phyloP scores from a whole-genome alignment of 2,888 invertebrate species.

The Limnephilus marmoratus region DNA sequence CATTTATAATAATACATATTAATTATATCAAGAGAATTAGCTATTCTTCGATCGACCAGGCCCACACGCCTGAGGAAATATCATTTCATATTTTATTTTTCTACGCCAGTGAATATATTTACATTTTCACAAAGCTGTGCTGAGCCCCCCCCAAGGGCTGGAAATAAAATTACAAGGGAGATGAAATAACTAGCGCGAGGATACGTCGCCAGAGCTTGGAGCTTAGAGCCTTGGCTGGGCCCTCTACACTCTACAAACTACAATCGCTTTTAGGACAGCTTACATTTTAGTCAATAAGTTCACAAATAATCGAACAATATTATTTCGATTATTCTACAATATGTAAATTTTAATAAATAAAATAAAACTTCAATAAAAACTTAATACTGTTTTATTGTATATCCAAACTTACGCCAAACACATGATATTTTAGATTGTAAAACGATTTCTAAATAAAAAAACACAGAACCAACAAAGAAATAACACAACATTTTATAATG shows the following conservation, averaged over 20 bases:
- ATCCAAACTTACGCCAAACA: neutral
- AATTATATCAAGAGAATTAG: conserved; percentile 60
- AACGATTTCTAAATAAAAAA: neutral
- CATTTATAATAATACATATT: conserved; percentile 48
- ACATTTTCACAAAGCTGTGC: conserved; percentile 58
- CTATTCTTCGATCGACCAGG: conserved; percentile 66
- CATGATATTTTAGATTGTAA: neutral
- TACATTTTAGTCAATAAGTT: conserved; percentile 57
- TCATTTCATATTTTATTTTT: conserved; percentile 65
- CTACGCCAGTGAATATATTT: conserved; percentile 59
- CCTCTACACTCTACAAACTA: conserved; percentile 52
- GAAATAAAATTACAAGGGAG: conserved; percentile 39
- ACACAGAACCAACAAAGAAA: neutral
- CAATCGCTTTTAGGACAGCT: conserved; percentile 65
- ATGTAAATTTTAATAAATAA: conserved; percentile 64
- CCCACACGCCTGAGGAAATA: conserved; percentile 62
- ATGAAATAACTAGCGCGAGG: conserved; percentile 23
- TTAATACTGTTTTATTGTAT: conserved; percentile 33
- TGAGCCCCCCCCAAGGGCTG: conserved; percentile 44
- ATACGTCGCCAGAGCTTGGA: conserved; percentile 59
- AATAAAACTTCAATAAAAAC: conserved; percentile 53
- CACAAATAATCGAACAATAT: conserved; percentile 40
- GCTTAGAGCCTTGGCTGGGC: conserved; percentile 61
- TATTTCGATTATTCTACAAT: conserved; percentile 49
- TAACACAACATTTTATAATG: neutral